These are phyloP conservation scores for Indicator indicator DNA, from an alignment of 2,113 vertebrate genomes.

Conservation along the genomic window DNA sequence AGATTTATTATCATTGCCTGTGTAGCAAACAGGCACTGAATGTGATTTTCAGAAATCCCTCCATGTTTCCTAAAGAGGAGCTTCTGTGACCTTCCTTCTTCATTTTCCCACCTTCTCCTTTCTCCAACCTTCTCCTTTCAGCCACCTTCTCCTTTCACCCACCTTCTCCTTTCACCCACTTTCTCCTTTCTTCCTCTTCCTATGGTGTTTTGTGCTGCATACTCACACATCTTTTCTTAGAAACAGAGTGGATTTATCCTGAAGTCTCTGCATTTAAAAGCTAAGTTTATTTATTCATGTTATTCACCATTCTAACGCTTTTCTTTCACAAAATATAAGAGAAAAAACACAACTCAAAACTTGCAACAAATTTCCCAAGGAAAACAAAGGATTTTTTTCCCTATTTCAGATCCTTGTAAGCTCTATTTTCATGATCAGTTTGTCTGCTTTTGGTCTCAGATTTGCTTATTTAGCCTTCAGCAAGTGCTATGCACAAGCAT, in stretches of 20 bases:
- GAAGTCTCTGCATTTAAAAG: neutral
- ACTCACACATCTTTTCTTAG: neutral
- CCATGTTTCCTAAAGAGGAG: neutral
- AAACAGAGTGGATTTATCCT: neutral
- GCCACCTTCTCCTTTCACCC: too few species aligned
- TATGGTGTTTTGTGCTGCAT: neutral
- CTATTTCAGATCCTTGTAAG: neutral
- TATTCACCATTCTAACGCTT: neutral
- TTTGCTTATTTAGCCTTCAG: conserved; percentile 43
- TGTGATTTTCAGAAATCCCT: neutral
- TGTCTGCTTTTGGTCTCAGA: conserved; percentile 10
- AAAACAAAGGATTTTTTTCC: neutral
- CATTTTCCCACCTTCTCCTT: too few species aligned
- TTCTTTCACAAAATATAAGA: neutral
- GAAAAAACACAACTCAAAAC: neutral
- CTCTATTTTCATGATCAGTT: neutral
- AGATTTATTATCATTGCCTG: neutral
- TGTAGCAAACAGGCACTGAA: neutral
- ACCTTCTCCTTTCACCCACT: neutral
- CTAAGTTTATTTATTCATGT: neutral
- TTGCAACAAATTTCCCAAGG: neutral
- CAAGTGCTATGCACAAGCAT: conserved; percentile 10
- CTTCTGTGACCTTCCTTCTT: neutral
- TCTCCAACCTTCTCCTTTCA: too few species aligned
- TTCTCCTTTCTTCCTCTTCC: neutral